Evolutionary conservation across 2,888 invertebrate species (phyloP).

Genomic region (Ernsta delagoae): DNA sequence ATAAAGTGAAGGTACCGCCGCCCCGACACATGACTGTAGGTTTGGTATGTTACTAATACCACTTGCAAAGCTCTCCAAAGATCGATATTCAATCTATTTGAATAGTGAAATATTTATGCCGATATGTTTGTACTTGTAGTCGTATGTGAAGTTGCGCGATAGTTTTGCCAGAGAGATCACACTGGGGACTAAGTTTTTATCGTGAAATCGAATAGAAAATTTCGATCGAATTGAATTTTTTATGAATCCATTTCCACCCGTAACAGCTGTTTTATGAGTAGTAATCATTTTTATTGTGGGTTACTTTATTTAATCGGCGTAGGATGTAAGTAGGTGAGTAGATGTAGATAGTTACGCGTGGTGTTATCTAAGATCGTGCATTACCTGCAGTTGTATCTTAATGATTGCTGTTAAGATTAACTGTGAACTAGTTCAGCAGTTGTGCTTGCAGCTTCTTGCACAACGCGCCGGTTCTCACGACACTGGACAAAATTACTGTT

Average conservation of each 20-base stretch:
- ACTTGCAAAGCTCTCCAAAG: constrained; percentile 25
- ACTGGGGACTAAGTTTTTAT: constrained; percentile 29
- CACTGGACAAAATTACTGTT: constrained; percentile 79
- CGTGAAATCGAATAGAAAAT: constrained; percentile 32
- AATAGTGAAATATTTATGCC: constrained; percentile 33
- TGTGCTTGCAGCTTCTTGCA: constrained; percentile 60
- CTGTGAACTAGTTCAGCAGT: constrained; percentile 75
- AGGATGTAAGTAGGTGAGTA: neutral
- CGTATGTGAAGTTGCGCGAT: constrained; percentile 14
- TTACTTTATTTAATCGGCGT: constrained; percentile 18
- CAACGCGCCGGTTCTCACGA: constrained; percentile 74
- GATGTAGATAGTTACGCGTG: constrained; percentile 10
- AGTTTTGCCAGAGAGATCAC: constrained; percentile 2
- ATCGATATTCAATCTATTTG: constrained; percentile 39
- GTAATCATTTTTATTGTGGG: constrained; percentile 19
- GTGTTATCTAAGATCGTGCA: constrained; percentile 51
- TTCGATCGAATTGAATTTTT: constrained; percentile 33
- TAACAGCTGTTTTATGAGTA: constrained; percentile 20
- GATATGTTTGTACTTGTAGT: constrained; percentile 15
- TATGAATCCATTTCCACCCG: constrained; percentile 24
- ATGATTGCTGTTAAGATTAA: constrained; percentile 73
- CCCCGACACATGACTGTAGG: constrained; percentile 19
- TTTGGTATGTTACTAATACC: constrained; percentile 33
- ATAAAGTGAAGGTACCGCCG: constrained; percentile 40
- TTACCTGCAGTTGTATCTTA: constrained; percentile 61